Conservation (phyloP, 2,113 vertebrate genomes). For the Albula goreensis region DNA sequence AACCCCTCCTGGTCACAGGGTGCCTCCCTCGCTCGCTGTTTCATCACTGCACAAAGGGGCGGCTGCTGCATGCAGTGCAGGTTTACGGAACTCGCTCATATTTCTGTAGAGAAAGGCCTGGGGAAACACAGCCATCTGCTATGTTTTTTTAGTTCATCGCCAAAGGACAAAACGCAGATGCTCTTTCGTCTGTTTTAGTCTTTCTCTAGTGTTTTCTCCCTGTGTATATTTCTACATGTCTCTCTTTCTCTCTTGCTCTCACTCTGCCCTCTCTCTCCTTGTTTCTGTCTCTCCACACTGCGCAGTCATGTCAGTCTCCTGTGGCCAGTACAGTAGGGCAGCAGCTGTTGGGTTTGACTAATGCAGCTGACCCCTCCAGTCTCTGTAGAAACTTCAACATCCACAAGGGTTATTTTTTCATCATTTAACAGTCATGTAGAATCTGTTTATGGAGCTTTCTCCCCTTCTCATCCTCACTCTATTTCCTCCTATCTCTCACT, state of each 20-base stretch:
- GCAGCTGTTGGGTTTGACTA: background rate
- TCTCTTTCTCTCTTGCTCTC: constrained; percentile 5
- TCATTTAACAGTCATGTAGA: background rate
- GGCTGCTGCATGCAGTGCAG: no score
- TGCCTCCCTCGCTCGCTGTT: background rate
- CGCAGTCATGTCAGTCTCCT: background rate
- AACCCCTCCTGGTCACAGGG: background rate
- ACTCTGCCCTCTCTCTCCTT: constrained; percentile 16
- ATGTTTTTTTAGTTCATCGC: background rate
- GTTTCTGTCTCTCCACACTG: background rate
- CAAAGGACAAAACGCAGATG: background rate
- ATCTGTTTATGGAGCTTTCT: background rate
- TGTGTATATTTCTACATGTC: background rate
- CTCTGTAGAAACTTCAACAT: background rate
- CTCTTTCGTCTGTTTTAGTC: background rate
- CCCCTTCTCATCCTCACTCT: background rate
- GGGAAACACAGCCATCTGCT: background rate
- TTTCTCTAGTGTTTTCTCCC: background rate
- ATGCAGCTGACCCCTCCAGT: background rate
- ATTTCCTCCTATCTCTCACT: background rate
- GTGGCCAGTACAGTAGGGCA: background rate
- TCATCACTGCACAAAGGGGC: background rate
- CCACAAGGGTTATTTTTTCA: background rate
- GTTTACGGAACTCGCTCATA: background rate
- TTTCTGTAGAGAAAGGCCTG: background rate